Evolutionary conservation across 2,888 invertebrate genomes (phyloP).

Genomic region (Neocrepidodera transversa): DNA sequence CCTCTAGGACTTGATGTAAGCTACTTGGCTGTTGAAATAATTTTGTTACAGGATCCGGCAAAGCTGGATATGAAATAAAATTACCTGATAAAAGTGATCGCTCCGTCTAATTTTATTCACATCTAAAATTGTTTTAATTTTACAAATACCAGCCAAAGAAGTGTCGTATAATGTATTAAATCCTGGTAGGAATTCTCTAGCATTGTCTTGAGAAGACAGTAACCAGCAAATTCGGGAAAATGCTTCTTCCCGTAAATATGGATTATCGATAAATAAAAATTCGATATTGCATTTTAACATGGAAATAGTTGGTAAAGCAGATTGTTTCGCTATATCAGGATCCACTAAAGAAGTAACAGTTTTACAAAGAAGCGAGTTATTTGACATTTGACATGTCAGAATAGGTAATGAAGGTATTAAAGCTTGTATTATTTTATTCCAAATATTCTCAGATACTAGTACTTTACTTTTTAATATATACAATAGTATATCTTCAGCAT

Average conservation of each 20-base stretch:
- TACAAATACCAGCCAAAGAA: constrained; percentile 60
- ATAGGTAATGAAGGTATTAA: constrained; percentile 68
- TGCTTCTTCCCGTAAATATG: constrained; percentile 61
- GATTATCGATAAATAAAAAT: constrained; percentile 60
- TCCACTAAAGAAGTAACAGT: constrained; percentile 70
- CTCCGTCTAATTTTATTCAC: constrained; percentile 51
- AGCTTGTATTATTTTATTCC: constrained; percentile 68
- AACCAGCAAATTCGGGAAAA: constrained; percentile 63
- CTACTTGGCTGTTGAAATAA: constrained; percentile 59
- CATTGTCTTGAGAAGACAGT: constrained; percentile 60
- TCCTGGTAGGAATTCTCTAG: constrained; percentile 60
- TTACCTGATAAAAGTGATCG: constrained; percentile 59
- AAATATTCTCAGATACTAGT: constrained; percentile 67
- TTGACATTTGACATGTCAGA: constrained; percentile 67
- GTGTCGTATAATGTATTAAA: constrained; percentile 62
- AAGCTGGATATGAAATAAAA: too few relatives aligned
- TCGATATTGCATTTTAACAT: constrained; percentile 64
- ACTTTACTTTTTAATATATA: constrained; percentile 70
- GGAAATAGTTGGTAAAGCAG: constrained; percentile 66
- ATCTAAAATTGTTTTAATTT: constrained; percentile 55
- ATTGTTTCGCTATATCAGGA: constrained; percentile 67
- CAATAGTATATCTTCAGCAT: constrained; percentile 68
- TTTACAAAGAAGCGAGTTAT: constrained; percentile 64
- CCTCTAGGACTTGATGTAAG: constrained; percentile 60
- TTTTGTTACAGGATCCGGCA: too few relatives aligned